phyloP scores from a whole-genome alignment of 2,113 vertebrate genomes.

The Pelecanus crispus region DNA sequence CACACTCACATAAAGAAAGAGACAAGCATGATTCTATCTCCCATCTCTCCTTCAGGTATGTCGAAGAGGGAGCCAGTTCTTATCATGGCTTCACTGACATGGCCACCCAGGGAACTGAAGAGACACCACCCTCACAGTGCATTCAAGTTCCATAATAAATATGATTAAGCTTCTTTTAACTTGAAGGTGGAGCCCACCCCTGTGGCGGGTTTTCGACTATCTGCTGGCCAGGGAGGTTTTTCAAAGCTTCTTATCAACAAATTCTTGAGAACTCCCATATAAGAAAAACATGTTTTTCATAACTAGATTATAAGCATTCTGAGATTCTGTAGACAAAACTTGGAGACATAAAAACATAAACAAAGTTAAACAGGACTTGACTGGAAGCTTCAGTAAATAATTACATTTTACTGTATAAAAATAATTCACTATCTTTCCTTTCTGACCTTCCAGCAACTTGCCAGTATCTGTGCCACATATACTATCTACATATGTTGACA shows the following conservation, averaged over 20 bases:
- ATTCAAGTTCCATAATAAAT: neutral
- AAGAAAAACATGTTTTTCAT: neutral
- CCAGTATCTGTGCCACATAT: neutral
- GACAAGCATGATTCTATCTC: neutral
- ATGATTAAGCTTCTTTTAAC: neutral
- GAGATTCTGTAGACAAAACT: neutral
- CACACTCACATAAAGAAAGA: neutral
- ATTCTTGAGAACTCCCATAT: neutral
- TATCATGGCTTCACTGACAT: accelerated
- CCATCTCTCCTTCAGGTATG: neutral
- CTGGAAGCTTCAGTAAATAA: neutral
- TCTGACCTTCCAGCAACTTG: neutral
- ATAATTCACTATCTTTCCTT: neutral
- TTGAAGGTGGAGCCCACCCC: neutral
- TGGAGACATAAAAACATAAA: neutral
- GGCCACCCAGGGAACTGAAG: neutral
- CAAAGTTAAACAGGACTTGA: neutral
- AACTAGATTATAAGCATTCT: neutral
- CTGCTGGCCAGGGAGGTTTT: neutral
- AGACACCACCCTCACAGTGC: neutral
- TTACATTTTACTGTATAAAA: neutral
- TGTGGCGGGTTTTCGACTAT: neutral
- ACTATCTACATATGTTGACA: neutral
- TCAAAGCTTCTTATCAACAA: neutral
- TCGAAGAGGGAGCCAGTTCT: neutral